Evolutionary conservation across 2,888 invertebrate genomes (phyloP), one percentile per base, ranked within the genome.

Genomic region (Papilio gigon): DNA sequence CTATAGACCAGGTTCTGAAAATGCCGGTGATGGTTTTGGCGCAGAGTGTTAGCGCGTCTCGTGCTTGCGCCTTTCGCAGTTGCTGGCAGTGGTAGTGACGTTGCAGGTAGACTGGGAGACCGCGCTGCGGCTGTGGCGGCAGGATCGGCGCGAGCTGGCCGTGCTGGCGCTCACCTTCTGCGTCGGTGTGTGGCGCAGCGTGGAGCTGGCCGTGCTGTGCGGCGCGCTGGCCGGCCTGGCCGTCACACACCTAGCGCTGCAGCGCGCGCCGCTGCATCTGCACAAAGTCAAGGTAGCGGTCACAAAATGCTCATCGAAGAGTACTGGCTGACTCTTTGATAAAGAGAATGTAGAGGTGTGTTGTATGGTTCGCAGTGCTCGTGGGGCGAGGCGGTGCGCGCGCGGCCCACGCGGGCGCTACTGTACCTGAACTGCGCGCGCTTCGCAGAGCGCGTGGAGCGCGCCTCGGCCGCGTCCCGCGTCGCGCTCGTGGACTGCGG

Each of bases 161-260:
- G 93, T 96, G 67, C 94, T 95, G 79, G 76, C 93, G 65, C 86
- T 94, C 14, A 97, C 97, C 61, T 95, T 86, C 75, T 65, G 58
- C 1, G 90, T 94, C 50, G 95, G 96, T 72, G 84, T 97, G 65
- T 80, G 93, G 65, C 89, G 94, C 71, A 95, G 96, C 27, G 96
- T 97, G 58, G 97, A 97, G 92, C 93, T 95, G 78, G 97, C 97
- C 61, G 94, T 98, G 73, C 88, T 96, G 33, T 92, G 94, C 59
- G 97, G 97, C 68, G 94, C 95, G 72, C 78, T 93, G 17, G 86
- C 94, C 37, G 95, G 95, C 81, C 89, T 96, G 68, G 81, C 93
- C 4, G 92, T 92, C 79, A 87, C 97, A 65, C 86, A 97, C 67
- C 93, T 94, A 73, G 86, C 93, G 22, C 93, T 96, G 87, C 94